phyloP scores from a whole-genome alignment of 92 coral and sea anemone species.

The Nematostella vectensis region DNA sequence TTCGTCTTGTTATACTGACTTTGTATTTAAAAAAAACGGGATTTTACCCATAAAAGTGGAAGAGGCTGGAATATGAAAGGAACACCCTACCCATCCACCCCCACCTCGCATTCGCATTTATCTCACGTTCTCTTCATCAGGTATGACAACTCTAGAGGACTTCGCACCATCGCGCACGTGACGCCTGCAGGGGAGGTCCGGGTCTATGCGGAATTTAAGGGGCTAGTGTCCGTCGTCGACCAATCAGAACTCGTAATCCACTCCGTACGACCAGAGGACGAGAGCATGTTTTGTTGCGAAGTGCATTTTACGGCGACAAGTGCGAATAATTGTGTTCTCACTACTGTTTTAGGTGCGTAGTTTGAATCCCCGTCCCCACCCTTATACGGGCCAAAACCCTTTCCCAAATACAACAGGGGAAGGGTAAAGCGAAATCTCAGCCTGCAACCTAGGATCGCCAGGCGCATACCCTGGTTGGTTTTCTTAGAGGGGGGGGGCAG shows the following conservation, averaged over 20 bases:
- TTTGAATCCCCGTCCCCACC: background rate
- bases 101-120: background rate
- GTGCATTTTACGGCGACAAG: constrained; percentile 14
- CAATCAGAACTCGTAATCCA: constrained; percentile 3
- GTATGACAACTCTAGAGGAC: background rate
- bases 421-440: too few relatives aligned
- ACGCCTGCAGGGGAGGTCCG: constrained; percentile 3
- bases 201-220: constrained; percentile 8
- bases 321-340: constrained; percentile 10
- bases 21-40: too few relatives aligned
- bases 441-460: too few relatives aligned
- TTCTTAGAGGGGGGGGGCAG: too few relatives aligned
- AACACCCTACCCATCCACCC: too few relatives aligned
- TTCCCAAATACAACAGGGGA: too few relatives aligned
- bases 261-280: constrained; percentile 2
- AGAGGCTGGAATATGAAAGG: too few relatives aligned
- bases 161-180: constrained; percentile 2
- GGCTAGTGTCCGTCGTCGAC: background rate
- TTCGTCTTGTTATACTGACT: too few relatives aligned
- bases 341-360: constrained; percentile 6
- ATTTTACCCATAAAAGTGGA: too few relatives aligned
- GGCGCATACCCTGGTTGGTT: too few relatives aligned
- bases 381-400: background rate
- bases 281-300: constrained; percentile 12
- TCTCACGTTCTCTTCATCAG: background rate